phyloP scores from a whole-genome alignment of 2,113 vertebrate genomes.

The Labeo catla region DNA sequence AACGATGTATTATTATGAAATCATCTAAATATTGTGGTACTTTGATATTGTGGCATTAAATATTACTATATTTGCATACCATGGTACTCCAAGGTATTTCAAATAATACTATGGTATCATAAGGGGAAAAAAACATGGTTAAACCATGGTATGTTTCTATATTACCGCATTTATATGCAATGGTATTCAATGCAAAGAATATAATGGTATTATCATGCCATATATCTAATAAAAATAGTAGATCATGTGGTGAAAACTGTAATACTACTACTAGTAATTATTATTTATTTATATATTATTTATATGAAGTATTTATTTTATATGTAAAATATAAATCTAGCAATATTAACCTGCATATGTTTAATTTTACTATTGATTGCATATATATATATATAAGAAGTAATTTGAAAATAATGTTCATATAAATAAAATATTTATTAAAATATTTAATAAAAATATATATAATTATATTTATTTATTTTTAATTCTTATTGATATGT shows the following conservation, averaged over 20 bases:
- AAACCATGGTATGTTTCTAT: neutral
- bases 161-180: neutral
- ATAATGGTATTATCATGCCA: too few relatives aligned
- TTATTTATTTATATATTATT: too few relatives aligned
- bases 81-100: neutral
- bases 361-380: too few relatives aligned
- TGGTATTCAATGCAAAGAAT: neutral
- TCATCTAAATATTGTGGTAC: neutral
- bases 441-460: too few relatives aligned
- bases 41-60: neutral
- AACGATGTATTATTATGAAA: neutral
- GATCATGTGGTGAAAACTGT: neutral
- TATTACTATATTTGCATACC: neutral
- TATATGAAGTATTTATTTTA: neutral
- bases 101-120: neutral
- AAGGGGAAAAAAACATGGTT: neutral
- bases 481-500: too few relatives aligned
- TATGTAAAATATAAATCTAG: too few relatives aligned
- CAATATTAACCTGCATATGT: too few relatives aligned
- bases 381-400: too few relatives aligned
- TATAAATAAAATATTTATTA: too few relatives aligned
- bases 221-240: neutral
- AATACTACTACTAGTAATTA: neutral
- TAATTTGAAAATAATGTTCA: too few relatives aligned
- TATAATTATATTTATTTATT: too few relatives aligned